Evolutionary conservation across 1,140 invertebrate genomes (phyloP), one percentile per base, ranked within the genome.

Genomic region (Papilio xuthus): DNA sequence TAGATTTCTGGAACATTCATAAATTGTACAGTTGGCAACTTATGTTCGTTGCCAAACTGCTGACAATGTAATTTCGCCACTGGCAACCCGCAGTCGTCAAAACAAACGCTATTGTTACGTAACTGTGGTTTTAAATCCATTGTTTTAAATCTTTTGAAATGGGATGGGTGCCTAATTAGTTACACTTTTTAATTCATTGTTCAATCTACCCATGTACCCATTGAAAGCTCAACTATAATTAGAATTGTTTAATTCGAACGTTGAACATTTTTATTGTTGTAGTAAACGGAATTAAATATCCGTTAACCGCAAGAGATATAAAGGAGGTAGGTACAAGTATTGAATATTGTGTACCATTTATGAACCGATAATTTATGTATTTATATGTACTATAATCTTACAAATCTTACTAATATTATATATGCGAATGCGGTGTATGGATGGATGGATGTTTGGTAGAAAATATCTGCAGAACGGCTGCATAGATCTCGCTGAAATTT

Each of bases 91-190:
- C 53, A 41, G 28, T 56, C 56, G 20, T 63, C 74, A 76, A 76
- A 76, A 76, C 74, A 76, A 76, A 76, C 74, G 74, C 74, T 37
- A 76, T 76, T 76, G 74, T 76, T 76, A 76, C 60, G 74, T 76
- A 76, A 76, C 53, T 8, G 73, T 44, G 70, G 32, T 42, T 76
- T 76, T 56, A 12, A 60, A 60, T 20, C 23, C 74, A 63, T 76
- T 76, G 74, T 76, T 76, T 63, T 23, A 60, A 76, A 76, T 32
- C 53, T 76, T 76, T 76, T 76, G 74, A 76, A 76, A 76, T 76
- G 56, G 74, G 74, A 76, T 76, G 74, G 53, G 4, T 42, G 71
- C 71, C 20, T 75, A 41, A 76, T 76, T 76, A 63, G 74, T 76
- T 60, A 76, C 74, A 76, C 37, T 76, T 76, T 76, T 73, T 76